Evolutionary conservation across 2,888 invertebrate genomes (phyloP).

Genomic region (Mythimna vitellina): DNA sequence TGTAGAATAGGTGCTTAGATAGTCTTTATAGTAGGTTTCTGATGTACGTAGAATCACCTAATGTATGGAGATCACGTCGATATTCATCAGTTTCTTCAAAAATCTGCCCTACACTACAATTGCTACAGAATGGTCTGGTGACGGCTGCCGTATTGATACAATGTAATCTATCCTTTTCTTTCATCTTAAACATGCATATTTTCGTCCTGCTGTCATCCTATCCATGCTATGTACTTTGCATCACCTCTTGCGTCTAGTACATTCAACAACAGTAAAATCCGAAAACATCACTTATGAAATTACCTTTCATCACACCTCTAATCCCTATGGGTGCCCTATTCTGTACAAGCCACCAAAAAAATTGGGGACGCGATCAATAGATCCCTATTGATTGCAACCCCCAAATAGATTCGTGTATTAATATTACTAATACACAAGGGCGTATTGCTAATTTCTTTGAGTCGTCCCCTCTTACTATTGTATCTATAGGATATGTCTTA

Average conservation of each 20-base stretch:
- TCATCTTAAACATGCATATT: too few relatives aligned
- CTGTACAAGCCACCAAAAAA: slow-evolving; percentile 25
- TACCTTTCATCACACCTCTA: slow-evolving; percentile 16
- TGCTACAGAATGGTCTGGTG: too few relatives aligned
- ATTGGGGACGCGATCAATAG: slow-evolving; percentile 57
- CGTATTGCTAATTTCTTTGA: slow-evolving; percentile 75
- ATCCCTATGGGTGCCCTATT: slow-evolving; percentile 16
- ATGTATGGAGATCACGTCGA: too few relatives aligned
- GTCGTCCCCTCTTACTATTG: slow-evolving; percentile 70
- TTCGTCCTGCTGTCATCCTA: too few relatives aligned
- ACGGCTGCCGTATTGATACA: too few relatives aligned
- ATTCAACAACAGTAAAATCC: not conserved
- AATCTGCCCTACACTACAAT: too few relatives aligned
- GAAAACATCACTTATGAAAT: slow-evolving; percentile 1
- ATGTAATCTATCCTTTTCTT: too few relatives aligned
- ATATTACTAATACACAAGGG: slow-evolving; percentile 78
- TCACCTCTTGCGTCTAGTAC: not conserved
- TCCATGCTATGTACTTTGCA: too few relatives aligned
- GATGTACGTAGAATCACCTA: too few relatives aligned
- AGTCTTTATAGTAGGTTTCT: too few relatives aligned
- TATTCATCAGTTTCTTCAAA: too few relatives aligned
- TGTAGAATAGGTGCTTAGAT: not conserved
- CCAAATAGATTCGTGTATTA: slow-evolving; percentile 76
- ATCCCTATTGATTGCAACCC: slow-evolving; percentile 60
- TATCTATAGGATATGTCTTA: slow-evolving; percentile 65